phyloP scores from a whole-genome alignment of 2,113 vertebrate species.

The Pristiophorus japonicus region DNA sequence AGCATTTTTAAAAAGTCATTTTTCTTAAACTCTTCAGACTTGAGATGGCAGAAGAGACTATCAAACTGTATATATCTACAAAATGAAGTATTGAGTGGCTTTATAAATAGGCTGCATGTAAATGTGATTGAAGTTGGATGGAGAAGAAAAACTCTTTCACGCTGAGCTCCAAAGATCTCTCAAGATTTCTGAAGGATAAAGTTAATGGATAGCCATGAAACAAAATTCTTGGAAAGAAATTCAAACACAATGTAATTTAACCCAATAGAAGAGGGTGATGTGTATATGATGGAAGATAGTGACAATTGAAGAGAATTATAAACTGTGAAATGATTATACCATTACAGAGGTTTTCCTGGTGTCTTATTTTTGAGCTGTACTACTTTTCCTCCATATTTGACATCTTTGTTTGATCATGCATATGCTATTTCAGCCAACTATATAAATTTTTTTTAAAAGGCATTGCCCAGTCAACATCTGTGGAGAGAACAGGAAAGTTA shows the following conservation, averaged over 20 bases:
- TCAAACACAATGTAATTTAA: neutral
- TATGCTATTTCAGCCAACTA: neutral
- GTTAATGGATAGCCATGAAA: neutral
- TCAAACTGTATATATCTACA: neutral
- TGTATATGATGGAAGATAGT: constrained; percentile 11
- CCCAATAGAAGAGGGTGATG: neutral
- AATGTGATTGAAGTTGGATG: constrained; percentile 24
- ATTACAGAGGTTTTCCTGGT: neutral
- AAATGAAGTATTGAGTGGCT: constrained; percentile 6
- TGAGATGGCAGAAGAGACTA: neutral
- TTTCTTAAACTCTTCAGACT: constrained; percentile 55
- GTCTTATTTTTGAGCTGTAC: neutral
- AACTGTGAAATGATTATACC: neutral
- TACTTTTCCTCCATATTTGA: neutral
- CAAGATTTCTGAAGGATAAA: neutral
- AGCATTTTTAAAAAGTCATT: constrained; percentile 60
- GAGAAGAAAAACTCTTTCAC: constrained; percentile 1
- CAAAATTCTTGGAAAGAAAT: constrained; percentile 5
- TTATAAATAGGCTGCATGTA: constrained; percentile 8
- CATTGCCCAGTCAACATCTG: neutral
- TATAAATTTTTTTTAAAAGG: neutral
- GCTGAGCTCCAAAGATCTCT: neutral
- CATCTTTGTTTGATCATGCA: neutral
- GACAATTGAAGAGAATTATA: constrained; percentile 16
- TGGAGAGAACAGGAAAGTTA: neutral